Percentiles rank a stretch among this genome's conserved stretches.
Evolutionary conservation across 2,888 invertebrate genomes (phyloP).

Genomic region (Sminthurinus aureus): DNA sequence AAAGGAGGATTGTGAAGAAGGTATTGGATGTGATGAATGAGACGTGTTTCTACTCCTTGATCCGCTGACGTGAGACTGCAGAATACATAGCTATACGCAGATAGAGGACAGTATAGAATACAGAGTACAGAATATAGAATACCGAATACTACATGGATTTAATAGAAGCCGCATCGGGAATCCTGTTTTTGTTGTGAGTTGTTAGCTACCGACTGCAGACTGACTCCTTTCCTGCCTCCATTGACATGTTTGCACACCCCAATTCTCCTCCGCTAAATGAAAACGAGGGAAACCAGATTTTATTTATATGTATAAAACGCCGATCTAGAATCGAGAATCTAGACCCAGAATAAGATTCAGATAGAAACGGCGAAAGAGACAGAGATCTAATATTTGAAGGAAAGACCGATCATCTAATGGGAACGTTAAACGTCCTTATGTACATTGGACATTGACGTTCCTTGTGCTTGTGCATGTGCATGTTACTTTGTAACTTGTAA

Average conservation of each 20-base stretch:
- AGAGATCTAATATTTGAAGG: neutral
- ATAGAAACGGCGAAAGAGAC: neutral
- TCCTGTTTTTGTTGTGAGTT: neutral
- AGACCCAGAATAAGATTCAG: neutral
- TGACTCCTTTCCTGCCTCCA: neutral
- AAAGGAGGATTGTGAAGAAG: neutral
- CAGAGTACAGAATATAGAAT: too few relatives aligned
- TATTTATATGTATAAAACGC: too few relatives aligned
- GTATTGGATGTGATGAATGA: conserved; percentile 15
- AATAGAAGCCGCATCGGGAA: too few relatives aligned
- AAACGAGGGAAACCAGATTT: neutral
- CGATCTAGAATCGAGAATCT: too few relatives aligned
- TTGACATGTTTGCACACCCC: neutral
- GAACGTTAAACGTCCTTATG: neutral
- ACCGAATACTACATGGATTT: too few relatives aligned
- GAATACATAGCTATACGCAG: neutral
- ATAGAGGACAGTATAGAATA: too few relatives aligned
- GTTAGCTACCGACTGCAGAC: neutral
- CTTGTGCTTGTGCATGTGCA: neutral
- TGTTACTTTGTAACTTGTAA: too few relatives aligned
- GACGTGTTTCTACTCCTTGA: conserved; percentile 9
- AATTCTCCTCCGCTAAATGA: neutral
- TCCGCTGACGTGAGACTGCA: neutral
- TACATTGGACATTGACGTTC: neutral
- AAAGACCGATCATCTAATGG: neutral